Conservation (phyloP, 2,888 invertebrate genomes). For the Thymelicus sylvestris region DNA sequence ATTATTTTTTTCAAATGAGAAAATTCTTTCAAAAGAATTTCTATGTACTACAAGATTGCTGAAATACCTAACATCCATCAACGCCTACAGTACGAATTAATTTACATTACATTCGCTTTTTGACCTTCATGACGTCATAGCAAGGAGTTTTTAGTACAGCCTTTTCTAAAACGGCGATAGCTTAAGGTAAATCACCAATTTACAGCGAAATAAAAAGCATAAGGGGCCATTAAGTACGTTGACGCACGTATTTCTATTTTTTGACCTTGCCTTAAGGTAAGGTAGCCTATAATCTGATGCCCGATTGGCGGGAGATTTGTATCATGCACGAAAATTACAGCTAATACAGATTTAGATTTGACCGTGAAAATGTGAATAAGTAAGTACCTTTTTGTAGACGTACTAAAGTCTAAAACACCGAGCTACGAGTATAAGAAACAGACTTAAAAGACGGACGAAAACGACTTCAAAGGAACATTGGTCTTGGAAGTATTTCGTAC, state of each 20-base stretch:
- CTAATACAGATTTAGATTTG: slow-evolving; percentile 36
- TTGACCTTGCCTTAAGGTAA: slow-evolving; percentile 48
- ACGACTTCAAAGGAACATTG: too few species aligned
- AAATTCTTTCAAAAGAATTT: slow-evolving; percentile 9
- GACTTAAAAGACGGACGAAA: too few species aligned
- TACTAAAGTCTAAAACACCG: too few species aligned
- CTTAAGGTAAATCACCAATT: slow-evolving; percentile 27
- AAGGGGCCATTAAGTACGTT: slow-evolving; percentile 24
- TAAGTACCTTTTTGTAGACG: not conserved
- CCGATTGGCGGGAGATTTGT: slow-evolving; percentile 36
- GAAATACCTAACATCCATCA: slow-evolving; percentile 30
- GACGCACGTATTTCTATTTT: slow-evolving; percentile 47
- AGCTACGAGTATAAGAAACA: too few species aligned
- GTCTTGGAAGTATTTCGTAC: too few species aligned
- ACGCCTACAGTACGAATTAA: slow-evolving; percentile 21
- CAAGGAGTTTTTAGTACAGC: slow-evolving; percentile 29
- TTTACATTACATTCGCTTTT: slow-evolving; percentile 38
- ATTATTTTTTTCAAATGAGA: not conserved
- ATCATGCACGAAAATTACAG: slow-evolving; percentile 41
- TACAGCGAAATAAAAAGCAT: slow-evolving; percentile 20
- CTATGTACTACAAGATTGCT: slow-evolving; percentile 10
- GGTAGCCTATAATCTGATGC: slow-evolving; percentile 37
- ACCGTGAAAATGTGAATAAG: slow-evolving; percentile 25
- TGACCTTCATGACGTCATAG: slow-evolving; percentile 45
- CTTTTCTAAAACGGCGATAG: slow-evolving; percentile 32